phyloP scores from a whole-genome alignment of 2,797 vertebrate genomes.

The Eulemur rubriventer region DNA sequence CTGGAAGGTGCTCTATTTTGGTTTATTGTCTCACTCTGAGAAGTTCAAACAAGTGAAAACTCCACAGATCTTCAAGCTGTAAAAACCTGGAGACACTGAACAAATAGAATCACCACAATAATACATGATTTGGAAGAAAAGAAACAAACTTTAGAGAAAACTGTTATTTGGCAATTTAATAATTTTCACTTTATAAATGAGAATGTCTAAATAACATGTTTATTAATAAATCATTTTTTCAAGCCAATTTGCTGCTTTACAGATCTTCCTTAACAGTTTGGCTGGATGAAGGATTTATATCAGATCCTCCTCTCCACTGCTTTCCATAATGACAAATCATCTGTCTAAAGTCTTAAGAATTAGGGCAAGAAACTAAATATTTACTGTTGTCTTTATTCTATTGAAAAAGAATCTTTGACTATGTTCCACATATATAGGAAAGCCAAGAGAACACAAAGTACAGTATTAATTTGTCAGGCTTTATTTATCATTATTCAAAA shows the following conservation, averaged over 20 bases:
- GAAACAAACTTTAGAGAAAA: conserved; percentile 8
- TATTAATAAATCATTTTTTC: not conserved
- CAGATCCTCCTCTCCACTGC: not conserved
- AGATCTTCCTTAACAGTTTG: not conserved
- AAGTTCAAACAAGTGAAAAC: conserved; percentile 11
- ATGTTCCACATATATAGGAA: not conserved
- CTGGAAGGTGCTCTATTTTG: not conserved
- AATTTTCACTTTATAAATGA: not conserved
- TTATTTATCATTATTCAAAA: conserved; percentile 41
- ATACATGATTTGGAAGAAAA: not conserved
- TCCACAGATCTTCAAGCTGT: not conserved
- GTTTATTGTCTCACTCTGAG: conserved; percentile 14
- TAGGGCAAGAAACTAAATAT: not conserved
- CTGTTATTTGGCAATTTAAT: not conserved
- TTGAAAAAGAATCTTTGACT: not conserved
- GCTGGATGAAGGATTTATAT: not conserved
- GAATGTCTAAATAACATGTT: not conserved
- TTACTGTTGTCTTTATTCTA: not conserved
- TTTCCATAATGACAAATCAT: not conserved
- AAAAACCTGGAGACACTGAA: not conserved
- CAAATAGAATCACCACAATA: not conserved
- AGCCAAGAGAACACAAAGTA: not conserved
- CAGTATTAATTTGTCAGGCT: not conserved
- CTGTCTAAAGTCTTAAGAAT: not conserved
- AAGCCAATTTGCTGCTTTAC: not conserved